phyloP scores from a whole-genome alignment of 2,888 invertebrate species.

The Dysmachus trigonus region DNA sequence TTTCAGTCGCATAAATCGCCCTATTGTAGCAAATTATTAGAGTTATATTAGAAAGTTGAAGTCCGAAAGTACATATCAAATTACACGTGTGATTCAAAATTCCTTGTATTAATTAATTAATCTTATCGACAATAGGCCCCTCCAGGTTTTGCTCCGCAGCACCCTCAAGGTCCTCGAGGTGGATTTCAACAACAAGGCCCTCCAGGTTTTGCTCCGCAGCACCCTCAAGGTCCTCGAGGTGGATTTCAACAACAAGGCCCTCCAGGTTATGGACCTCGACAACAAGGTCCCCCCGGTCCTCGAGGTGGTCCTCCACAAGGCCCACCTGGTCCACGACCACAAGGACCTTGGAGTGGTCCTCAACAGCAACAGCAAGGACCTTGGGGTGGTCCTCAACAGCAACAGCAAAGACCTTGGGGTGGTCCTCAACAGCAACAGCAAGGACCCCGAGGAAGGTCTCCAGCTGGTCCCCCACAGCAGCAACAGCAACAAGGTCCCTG shows the following conservation, averaged over 20 bases:
- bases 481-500: background rate
- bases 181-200: too few species aligned
- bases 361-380: background rate
- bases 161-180: background rate
- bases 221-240: background rate
- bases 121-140: too few species aligned
- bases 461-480: conserved; percentile 15
- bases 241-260: background rate
- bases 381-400: background rate
- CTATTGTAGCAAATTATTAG: too few species aligned
- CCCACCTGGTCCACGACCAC: background rate
- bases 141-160: background rate
- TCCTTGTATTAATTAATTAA: too few species aligned
- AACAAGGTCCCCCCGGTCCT: background rate
- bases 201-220: background rate
- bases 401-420: background rate
- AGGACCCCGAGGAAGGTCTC: background rate
- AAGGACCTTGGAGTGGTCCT: background rate
- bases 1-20: too few species aligned
- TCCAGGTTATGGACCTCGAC: background rate
- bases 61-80: too few species aligned
- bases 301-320: background rate
- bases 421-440: background rate
- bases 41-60: too few species aligned
- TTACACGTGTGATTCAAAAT: too few species aligned